Evolutionary conservation across 2,797 vertebrate genomes (phyloP).

Genomic region (Coreius guichenoti): DNA sequence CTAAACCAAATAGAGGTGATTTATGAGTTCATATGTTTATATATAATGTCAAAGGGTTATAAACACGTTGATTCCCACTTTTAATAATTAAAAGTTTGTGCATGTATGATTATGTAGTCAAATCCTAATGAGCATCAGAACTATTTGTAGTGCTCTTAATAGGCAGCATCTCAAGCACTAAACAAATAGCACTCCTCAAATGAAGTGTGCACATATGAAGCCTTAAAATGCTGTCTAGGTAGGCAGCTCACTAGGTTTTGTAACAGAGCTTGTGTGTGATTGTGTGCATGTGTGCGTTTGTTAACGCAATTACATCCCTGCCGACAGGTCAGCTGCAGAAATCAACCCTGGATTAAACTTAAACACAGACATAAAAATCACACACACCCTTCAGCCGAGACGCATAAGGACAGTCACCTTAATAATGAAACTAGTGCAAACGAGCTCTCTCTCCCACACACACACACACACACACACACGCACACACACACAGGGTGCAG

Average conservation of each 20-base stretch:
- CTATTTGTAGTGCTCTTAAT: not conserved
- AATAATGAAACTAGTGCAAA: not conserved
- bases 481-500: constrained; percentile 33
- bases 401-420: not conserved
- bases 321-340: not conserved
- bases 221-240: not conserved
- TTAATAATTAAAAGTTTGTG: not conserved
- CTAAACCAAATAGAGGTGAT: not conserved
- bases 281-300: constrained; percentile 3
- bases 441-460: not conserved
- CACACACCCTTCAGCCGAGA: not conserved
- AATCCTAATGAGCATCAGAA: not conserved
- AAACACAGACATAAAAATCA: constrained; percentile 8
- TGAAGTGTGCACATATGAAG: not conserved
- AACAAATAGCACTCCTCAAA: not conserved
- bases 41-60: not conserved
- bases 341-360: constrained; percentile 2
- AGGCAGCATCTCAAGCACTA: not conserved
- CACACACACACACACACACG: constrained; percentile 21
- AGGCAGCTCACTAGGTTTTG: not conserved
- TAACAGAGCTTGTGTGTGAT: not conserved
- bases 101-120: no score
- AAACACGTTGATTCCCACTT: not conserved
- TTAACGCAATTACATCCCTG: not conserved
- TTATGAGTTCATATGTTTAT: no score